phyloP scores from a whole-genome alignment of 1,140 invertebrate species.

The Bombus difficillimus region DNA sequence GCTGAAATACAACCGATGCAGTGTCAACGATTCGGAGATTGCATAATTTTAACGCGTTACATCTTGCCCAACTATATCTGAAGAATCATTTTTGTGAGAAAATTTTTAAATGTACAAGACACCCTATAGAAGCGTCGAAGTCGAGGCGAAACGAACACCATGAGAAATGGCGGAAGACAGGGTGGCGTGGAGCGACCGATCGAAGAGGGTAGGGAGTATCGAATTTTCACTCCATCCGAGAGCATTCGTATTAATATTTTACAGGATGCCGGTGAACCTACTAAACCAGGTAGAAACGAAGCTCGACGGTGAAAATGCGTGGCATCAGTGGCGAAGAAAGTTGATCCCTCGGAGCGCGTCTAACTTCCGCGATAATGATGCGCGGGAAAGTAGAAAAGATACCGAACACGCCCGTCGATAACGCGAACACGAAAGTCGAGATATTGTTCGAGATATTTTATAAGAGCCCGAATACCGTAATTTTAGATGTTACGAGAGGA shows the following conservation, averaged over 20 bases:
- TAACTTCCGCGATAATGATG: slow-evolving; percentile 2
- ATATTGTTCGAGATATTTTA: background rate
- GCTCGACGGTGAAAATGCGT: slow-evolving; percentile 56
- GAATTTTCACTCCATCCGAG: slow-evolving; percentile 75
- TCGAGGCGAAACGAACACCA: slow-evolving; percentile 25
- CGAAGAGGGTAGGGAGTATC: slow-evolving; percentile 65
- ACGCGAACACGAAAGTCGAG: background rate
- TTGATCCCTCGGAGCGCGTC: slow-evolving; percentile 51
- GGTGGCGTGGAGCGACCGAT: slow-evolving; percentile 36
- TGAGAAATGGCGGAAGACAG: slow-evolving; percentile 17
- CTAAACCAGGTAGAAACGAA: slow-evolving; percentile 46
- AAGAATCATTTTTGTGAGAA: too few relatives aligned
- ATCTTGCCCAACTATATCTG: too few relatives aligned
- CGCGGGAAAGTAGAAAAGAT: background rate
- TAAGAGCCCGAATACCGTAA: background rate
- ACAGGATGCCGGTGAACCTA: slow-evolving; percentile 55
- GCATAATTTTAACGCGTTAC: too few relatives aligned
- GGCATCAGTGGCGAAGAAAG: slow-evolving; percentile 44
- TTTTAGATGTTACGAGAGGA: background rate
- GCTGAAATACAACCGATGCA: too few relatives aligned
- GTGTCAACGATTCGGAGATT: too few relatives aligned
- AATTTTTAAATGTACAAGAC: background rate
- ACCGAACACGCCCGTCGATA: background rate
- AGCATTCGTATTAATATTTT: slow-evolving; percentile 78
- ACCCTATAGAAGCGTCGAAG: slow-evolving; percentile 29